Conservation (phyloP, 2,888 invertebrate genomes). For the Orchestes rusci region DNA sequence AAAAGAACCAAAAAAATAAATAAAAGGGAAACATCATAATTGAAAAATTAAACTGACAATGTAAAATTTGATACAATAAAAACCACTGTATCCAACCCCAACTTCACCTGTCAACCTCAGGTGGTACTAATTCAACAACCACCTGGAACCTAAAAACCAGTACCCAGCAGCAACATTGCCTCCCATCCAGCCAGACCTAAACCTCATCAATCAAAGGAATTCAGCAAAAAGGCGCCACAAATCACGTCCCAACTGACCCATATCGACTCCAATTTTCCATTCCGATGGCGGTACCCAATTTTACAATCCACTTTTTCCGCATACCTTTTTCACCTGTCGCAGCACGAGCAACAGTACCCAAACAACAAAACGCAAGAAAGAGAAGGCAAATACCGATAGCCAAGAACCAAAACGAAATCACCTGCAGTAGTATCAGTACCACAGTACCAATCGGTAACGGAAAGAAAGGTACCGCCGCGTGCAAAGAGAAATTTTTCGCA, state of each 20-base stretch:
- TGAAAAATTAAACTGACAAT: too few species aligned
- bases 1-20: too few species aligned
- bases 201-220: too few species aligned
- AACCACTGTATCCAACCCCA: too few species aligned
- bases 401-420: conserved; percentile 20
- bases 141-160: too few species aligned
- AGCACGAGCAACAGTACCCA: conserved; percentile 11
- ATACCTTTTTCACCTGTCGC: conserved; percentile 23
- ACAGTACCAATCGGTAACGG: conserved; percentile 7
- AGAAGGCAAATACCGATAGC: conserved; percentile 15
- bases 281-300: conserved; percentile 4
- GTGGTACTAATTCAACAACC: too few species aligned
- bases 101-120: too few species aligned
- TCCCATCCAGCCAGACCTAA: too few species aligned
- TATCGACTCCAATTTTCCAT: conserved; percentile 11
- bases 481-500: conserved; percentile 1
- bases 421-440: conserved; percentile 20
- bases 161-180: too few species aligned
- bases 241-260: background rate
- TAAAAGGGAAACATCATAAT: too few species aligned
- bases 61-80: too few species aligned
- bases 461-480: background rate
- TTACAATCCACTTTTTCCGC: conserved; percentile 17
- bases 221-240: too few species aligned
- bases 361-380: conserved; percentile 20